A percentile compares a stretch with the other conserved stretches of the same genome.
These are phyloP conservation scores for Wasmannia auropunctata DNA, from an alignment of 1,140 invertebrate species.

Conservation along the genomic window DNA sequence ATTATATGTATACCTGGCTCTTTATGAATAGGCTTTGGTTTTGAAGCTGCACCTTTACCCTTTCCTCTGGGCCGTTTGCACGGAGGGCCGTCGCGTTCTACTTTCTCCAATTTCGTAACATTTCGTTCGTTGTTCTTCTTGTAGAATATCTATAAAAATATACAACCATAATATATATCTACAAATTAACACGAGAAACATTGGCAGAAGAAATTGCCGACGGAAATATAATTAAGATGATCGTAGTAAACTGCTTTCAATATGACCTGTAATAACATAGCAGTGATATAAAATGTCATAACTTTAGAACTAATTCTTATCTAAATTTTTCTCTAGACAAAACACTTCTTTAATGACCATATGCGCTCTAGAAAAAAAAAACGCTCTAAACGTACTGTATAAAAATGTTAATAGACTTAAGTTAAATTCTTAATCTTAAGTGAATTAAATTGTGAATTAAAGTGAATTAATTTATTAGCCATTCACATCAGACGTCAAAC, in stretches of 20 bases:
- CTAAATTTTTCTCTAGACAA: neutral
- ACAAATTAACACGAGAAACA: conserved; percentile 1
- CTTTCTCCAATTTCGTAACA: conserved; percentile 68
- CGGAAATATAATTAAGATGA: conserved; percentile 31
- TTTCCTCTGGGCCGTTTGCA: conserved; percentile 71
- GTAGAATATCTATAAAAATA: conserved; percentile 76
- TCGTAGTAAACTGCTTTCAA: conserved; percentile 53
- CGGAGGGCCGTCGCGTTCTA: conserved; percentile 70
- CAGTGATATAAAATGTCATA: conserved; percentile 1
- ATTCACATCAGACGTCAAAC: conserved; percentile 42
- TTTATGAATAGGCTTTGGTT: conserved; percentile 73
- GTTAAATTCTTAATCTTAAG: conserved; percentile 2
- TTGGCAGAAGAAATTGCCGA: neutral
- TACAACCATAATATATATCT: conserved; percentile 28
- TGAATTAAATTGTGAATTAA: conserved; percentile 45
- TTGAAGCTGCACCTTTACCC: conserved; percentile 58
- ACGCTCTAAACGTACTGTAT: conserved; percentile 1
- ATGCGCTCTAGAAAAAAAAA: conserved; percentile 25
- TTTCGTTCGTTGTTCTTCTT: conserved; percentile 76
- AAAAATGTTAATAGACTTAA: conserved; percentile 24
- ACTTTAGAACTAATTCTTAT: neutral
- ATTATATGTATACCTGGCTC: conserved; percentile 77
- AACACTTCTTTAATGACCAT: conserved; percentile 8
- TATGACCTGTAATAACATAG: conserved; percentile 52
- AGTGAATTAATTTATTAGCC: conserved; percentile 40